Percentiles rank a stretch among this genome's conserved stretches.
Evolutionary conservation across 92 coral and sea anemone genomes (phyloP).

Genomic region (Montipora capitata): DNA sequence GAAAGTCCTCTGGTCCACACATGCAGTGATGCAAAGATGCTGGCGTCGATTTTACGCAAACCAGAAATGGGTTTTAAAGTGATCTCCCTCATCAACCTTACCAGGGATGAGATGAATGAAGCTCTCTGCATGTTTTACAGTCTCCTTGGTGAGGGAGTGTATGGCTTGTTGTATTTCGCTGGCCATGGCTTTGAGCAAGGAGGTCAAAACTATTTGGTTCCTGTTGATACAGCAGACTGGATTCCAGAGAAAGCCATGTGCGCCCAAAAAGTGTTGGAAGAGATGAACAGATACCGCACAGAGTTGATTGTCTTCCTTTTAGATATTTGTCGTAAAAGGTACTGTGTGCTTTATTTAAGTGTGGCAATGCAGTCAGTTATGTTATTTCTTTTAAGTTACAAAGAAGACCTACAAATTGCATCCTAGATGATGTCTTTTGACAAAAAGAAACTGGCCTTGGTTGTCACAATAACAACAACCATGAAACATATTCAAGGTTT

Average conservation of each 20-base stretch:
- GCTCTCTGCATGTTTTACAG: conserved; percentile 80
- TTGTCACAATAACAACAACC: no score
- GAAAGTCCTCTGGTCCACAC: conserved; percentile 87
- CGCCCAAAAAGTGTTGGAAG: conserved; percentile 84
- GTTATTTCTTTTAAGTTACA: no score
- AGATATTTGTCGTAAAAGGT: conserved; percentile 97
- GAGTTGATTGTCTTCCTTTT: conserved; percentile 86
- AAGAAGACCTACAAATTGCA: no score
- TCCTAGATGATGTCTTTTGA: no score
- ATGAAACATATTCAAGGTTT: no score
- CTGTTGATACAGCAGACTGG: conserved; percentile 95
- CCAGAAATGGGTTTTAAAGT: conserved; percentile 97
- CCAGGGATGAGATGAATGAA: conserved; percentile 82
- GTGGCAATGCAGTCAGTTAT: no score
- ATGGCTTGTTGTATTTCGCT: conserved; percentile 93
- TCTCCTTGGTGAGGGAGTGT: conserved; percentile 83
- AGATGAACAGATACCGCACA: conserved; percentile 78
- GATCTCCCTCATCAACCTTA: conserved; percentile 90
- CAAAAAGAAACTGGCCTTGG: no score
- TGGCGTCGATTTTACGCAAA: conserved; percentile 90
- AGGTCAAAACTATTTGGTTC: conserved; percentile 95
- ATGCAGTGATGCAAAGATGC: conserved; percentile 85
- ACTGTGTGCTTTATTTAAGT: background rate
- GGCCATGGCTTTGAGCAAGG: conserved; percentile 97
- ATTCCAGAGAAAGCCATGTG: conserved; percentile 89